A percentile compares a stretch with the other conserved stretches of the same genome.
Conservation (phyloP, 1,140 invertebrate species). For the Heliothis virescens region DNA sequence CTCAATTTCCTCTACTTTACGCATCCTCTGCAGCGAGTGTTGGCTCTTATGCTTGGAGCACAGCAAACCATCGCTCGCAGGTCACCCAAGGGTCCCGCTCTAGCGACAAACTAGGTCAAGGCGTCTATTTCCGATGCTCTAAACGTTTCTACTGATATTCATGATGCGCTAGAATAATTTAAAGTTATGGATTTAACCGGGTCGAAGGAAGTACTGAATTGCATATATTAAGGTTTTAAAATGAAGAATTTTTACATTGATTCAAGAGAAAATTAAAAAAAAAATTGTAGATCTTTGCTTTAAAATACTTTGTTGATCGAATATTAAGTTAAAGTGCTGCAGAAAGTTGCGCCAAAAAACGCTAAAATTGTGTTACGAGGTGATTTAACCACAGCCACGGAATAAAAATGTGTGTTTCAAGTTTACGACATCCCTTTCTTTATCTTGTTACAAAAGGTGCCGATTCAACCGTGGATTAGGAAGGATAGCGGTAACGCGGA, state of each 20-base stretch:
- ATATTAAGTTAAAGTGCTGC: not conserved
- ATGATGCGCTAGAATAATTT: slow-evolving; percentile 20
- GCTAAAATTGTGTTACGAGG: slow-evolving; percentile 64
- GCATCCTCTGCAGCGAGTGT: slow-evolving; percentile 14
- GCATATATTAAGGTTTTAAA: not conserved
- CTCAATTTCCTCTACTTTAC: slow-evolving; percentile 51
- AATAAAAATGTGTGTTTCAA: slow-evolving; percentile 50
- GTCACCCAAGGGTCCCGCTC: slow-evolving; percentile 24
- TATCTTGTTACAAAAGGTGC: slow-evolving; percentile 50
- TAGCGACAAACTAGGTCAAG: slow-evolving; percentile 43
- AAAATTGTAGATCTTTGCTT: not conserved
- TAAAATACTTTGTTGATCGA: slow-evolving; percentile 8
- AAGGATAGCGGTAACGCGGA: slow-evolving; percentile 12
- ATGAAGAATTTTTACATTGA: not conserved
- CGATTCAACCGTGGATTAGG: slow-evolving; percentile 47
- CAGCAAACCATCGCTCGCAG: slow-evolving; percentile 13
- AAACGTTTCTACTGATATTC: slow-evolving; percentile 37
- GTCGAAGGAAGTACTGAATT: not conserved
- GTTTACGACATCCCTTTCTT: slow-evolving; percentile 49
- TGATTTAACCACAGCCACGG: slow-evolving; percentile 55
- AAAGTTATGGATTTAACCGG: slow-evolving; percentile 3
- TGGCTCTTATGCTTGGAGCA: slow-evolving; percentile 45
- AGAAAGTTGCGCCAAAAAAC: slow-evolving; percentile 40
- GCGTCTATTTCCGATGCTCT: slow-evolving; percentile 42
- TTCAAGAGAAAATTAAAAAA: not conserved